Percentiles rank a stretch among this genome's conserved stretches.
These are phyloP conservation scores for Solenopsis fugax DNA, from an alignment of 1,140 invertebrate species.

Conservation along the genomic window DNA sequence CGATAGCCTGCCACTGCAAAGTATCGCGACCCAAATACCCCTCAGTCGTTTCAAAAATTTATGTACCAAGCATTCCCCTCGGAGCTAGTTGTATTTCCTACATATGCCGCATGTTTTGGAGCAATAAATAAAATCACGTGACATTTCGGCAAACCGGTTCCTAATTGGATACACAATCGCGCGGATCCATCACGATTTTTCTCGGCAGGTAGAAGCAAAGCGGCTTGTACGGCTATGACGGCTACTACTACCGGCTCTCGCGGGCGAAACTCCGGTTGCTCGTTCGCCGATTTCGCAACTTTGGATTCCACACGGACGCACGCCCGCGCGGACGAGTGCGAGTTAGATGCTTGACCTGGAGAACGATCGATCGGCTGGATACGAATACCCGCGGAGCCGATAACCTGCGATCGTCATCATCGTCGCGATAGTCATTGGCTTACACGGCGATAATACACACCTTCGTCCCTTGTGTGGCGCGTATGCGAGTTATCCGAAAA, in stretches of 20 bases:
- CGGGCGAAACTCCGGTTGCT: constrained; percentile 18
- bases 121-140: constrained; percentile 7
- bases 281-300: constrained; percentile 52
- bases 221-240: neutral
- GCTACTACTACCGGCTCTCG: constrained; percentile 17
- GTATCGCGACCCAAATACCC: constrained; percentile 2
- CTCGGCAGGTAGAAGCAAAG: neutral
- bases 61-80: neutral
- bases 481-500: constrained; percentile 49
- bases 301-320: constrained; percentile 22
- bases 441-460: constrained; percentile 2
- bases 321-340: neutral
- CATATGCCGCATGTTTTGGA: neutral
- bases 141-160: constrained; percentile 23
- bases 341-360: neutral
- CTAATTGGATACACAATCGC: constrained; percentile 3
- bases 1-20: neutral
- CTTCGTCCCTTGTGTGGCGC: constrained; percentile 5
- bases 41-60: neutral
- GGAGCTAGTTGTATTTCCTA: neutral
- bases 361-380: constrained; percentile 30
- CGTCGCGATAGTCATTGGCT: neutral
- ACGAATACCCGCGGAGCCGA: neutral
- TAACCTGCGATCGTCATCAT: neutral
- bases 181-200: constrained; percentile 29